A percentile compares a stretch with the other conserved stretches of the same genome.
Conservation (phyloP, 2,797 vertebrate species). For the Acomys russatus region DNA sequence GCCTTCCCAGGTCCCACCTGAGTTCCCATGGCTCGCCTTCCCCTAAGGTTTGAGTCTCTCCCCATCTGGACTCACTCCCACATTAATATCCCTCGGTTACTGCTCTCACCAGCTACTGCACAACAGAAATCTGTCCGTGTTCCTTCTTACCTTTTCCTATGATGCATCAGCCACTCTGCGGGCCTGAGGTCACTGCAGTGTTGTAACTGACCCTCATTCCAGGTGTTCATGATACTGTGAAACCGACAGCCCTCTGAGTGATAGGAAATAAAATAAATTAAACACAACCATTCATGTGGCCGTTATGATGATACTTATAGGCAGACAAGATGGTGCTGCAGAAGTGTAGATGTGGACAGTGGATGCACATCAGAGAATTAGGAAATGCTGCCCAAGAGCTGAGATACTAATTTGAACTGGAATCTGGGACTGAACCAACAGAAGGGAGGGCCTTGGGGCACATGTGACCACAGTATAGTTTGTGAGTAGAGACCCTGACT, state of each 20-base stretch:
- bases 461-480: neutral
- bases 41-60: neutral
- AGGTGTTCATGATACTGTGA: neutral
- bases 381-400: neutral
- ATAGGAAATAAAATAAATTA: neutral
- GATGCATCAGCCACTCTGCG: rapidly evolving
- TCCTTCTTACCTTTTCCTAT: neutral
- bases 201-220: neutral
- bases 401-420: neutral
- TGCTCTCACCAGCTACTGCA: neutral
- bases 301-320: neutral
- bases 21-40: neutral
- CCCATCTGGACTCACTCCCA: neutral
- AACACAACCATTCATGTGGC: neutral
- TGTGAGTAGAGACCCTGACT: neutral
- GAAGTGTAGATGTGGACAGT: neutral
- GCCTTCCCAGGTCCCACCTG: neutral
- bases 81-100: neutral
- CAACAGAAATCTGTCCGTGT: neutral
- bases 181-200: neutral
- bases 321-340: neutral
- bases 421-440: neutral
- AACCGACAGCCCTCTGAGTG: neutral
- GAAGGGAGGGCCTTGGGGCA: neutral
- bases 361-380: neutral